Percentiles rank a stretch among this genome's conserved stretches.
These are phyloP conservation scores for Poeciliopsis presidionis DNA, from an alignment of 2,797 vertebrate species.

Conservation along the genomic window DNA sequence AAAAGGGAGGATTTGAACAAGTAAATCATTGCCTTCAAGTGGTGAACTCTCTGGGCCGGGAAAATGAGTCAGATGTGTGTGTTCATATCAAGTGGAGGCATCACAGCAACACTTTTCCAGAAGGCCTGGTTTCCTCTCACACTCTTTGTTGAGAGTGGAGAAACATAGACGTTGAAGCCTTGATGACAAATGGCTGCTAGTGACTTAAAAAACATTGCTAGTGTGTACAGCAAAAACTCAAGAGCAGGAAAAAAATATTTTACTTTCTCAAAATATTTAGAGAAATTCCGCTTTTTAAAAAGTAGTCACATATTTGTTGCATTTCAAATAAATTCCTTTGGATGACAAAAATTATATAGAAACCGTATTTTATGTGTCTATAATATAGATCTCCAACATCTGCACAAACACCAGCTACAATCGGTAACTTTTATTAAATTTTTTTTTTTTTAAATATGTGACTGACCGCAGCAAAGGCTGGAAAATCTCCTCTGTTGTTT, in stretches of 20 bases:
- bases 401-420: not conserved
- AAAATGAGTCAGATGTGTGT: constrained; percentile 60
- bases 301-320: not conserved
- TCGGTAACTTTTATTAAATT: no score
- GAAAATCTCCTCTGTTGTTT: no score
- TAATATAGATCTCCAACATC: not conserved
- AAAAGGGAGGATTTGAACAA: constrained; percentile 71
- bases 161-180: constrained; percentile 72
- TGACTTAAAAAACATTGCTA: constrained; percentile 13
- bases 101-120: constrained; percentile 65
- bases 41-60: constrained; percentile 64
- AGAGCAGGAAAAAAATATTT: not conserved
- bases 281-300: not conserved
- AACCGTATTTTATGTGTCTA: not conserved
- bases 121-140: constrained; percentile 53
- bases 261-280: not conserved
- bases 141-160: constrained; percentile 57
- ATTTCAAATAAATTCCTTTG: not conserved
- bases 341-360: not conserved
- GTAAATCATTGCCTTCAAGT: constrained; percentile 77
- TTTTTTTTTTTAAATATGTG: no score
- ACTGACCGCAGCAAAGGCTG: no score
- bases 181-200: constrained; percentile 54
- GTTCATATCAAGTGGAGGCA: constrained; percentile 67
- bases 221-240: not conserved